phyloP scores from a whole-genome alignment of 2,797 vertebrate genomes.

The Acrocephalus scirpaceus region DNA sequence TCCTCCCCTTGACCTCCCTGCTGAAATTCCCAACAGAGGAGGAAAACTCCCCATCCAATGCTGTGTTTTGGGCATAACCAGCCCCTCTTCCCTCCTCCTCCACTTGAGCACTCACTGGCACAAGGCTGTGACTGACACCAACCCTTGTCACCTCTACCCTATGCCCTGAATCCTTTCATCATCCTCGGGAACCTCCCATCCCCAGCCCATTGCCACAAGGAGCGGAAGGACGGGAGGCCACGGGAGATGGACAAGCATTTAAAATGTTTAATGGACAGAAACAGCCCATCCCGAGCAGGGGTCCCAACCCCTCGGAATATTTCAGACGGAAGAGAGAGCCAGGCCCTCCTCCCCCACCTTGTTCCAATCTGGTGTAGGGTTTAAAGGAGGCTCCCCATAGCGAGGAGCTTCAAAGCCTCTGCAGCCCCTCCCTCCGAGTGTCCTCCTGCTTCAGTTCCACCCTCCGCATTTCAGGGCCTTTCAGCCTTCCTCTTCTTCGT shows the following conservation, averaged over 20 bases:
- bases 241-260: not conserved
- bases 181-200: not conserved
- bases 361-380: conserved; percentile 54
- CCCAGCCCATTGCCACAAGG: not conserved
- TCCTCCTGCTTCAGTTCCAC: conserved; percentile 65
- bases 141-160: not conserved
- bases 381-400: conserved; percentile 67
- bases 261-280: conserved; percentile 15
- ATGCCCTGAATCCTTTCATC: not conserved
- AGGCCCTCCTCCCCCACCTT: conserved; percentile 46
- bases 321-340: conserved; percentile 22
- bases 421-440: conserved; percentile 52
- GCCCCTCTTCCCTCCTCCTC: not conserved
- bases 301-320: not conserved
- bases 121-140: not conserved
- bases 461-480: conserved; percentile 61
- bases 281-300: not conserved
- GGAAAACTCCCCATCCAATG: not conserved
- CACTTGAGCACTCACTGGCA: not conserved
- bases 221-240: not conserved
- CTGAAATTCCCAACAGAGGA: not conserved
- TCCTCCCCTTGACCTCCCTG: not conserved
- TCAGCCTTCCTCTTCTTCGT: conserved; percentile 67
- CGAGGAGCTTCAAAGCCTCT: conserved; percentile 50
- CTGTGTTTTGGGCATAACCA: not conserved